A percentile compares a stretch with the other conserved stretches of the same genome.
phyloP scores from a whole-genome alignment of 2,888 invertebrate species.

The Alviniconcha strummeri region DNA sequence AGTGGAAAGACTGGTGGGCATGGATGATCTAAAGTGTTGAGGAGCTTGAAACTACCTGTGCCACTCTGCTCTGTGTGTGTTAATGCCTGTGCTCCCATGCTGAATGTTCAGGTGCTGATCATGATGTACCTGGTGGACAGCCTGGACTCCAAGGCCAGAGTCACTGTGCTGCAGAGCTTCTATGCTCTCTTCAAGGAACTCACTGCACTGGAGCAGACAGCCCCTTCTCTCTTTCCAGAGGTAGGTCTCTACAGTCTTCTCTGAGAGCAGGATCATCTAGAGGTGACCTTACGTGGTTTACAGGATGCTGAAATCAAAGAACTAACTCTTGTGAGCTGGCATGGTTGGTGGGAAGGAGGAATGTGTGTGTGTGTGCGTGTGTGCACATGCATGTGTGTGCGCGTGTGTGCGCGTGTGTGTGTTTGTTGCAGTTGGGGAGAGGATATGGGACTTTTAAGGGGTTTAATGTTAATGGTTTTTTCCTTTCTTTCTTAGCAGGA shows the following conservation, averaged over 20 bases:
- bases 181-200: constrained; percentile 56
- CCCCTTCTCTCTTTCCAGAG: constrained; percentile 61
- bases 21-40: too few relatives aligned
- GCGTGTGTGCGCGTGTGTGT: not conserved
- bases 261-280: not conserved
- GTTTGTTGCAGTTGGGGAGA: not conserved
- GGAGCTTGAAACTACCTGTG: too few relatives aligned
- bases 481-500: too few relatives aligned
- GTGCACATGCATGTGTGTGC: not conserved
- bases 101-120: constrained; percentile 52
- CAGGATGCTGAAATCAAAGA: not conserved
- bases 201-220: constrained; percentile 47
- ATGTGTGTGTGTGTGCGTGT: not conserved
- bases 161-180: constrained; percentile 59
- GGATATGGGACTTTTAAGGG: too few relatives aligned
- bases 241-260: constrained; percentile 26
- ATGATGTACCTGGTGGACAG: constrained; percentile 60
- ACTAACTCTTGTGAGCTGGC: too few relatives aligned
- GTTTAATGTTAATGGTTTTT: too few relatives aligned
- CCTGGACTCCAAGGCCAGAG: constrained; percentile 56
- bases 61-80: too few relatives aligned
- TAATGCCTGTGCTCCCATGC: too few relatives aligned
- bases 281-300: not conserved
- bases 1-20: too few relatives aligned
- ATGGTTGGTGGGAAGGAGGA: not conserved